These are phyloP conservation scores for Leucophora obtusa DNA, from an alignment of 2,888 invertebrate genomes.

Conservation along the genomic window DNA sequence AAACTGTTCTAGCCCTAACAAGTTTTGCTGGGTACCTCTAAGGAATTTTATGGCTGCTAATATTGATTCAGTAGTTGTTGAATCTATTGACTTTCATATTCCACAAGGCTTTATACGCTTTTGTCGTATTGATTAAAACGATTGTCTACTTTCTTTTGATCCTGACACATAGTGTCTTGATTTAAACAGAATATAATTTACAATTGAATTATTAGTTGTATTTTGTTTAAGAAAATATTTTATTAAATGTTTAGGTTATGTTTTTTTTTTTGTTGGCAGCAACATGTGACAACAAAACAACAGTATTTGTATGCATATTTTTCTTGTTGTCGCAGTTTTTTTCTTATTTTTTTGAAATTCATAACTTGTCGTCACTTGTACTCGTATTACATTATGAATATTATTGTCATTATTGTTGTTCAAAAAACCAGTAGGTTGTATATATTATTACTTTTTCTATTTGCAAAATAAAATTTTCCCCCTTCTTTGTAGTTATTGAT, in stretches of 20 bases:
- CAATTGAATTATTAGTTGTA: slow-evolving; percentile 60
- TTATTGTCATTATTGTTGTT: slow-evolving; percentile 48
- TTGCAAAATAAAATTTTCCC: slow-evolving; percentile 28
- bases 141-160: neutral
- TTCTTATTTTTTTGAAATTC: slow-evolving; percentile 49
- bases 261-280: slow-evolving; percentile 45
- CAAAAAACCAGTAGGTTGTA: slow-evolving; percentile 37
- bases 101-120: too few relatives aligned
- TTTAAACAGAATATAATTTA: slow-evolving; percentile 50
- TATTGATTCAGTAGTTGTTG: too few relatives aligned
- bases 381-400: slow-evolving; percentile 63
- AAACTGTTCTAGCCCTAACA: too few relatives aligned
- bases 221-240: slow-evolving; percentile 28
- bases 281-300: slow-evolving; percentile 57
- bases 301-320: slow-evolving; percentile 50
- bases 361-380: slow-evolving; percentile 62
- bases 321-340: slow-evolving; percentile 25
- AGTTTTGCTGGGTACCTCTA: too few relatives aligned
- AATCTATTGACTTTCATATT: too few relatives aligned
- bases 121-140: neutral
- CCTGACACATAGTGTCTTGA: neutral
- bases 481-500: slow-evolving; percentile 47
- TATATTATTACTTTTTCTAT: slow-evolving; percentile 35
- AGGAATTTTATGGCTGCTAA: too few relatives aligned
- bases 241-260: slow-evolving; percentile 50